Evolutionary conservation across 2,113 vertebrate species (phyloP).

Genomic region (Malurus melanocephalus): DNA sequence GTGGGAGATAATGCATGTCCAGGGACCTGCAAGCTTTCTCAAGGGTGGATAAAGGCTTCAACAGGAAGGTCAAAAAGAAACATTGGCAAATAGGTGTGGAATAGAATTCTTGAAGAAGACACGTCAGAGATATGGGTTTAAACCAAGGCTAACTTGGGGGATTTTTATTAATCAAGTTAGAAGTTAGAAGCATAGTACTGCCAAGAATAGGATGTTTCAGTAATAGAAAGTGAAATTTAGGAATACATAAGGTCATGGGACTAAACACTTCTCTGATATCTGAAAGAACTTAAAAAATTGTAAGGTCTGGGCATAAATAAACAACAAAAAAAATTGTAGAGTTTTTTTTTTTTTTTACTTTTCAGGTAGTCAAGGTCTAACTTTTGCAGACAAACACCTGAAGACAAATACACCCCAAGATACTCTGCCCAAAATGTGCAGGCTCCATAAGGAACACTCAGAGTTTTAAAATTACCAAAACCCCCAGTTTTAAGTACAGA

Average conservation of each 20-base stretch:
- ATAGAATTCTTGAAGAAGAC: not conserved
- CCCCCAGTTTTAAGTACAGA: not conserved
- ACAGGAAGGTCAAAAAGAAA: conserved; percentile 42
- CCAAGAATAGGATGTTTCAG: not conserved
- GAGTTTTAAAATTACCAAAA: not conserved
- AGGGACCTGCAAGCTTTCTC: not conserved
- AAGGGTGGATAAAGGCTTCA: not conserved
- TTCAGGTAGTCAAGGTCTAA: not conserved
- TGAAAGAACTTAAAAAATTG: not conserved
- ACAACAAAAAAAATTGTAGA: not conserved
- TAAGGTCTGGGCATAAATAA: not conserved
- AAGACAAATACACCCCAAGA: not conserved
- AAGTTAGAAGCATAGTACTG: not conserved
- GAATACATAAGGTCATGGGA: not conserved
- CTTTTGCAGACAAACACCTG: not conserved
- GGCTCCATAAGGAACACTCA: not conserved
- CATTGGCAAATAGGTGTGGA: conserved; percentile 2
- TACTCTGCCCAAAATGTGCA: not conserved
- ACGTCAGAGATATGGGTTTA: not conserved
- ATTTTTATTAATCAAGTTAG: not conserved
- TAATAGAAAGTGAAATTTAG: not conserved
- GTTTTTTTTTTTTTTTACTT: not conserved
- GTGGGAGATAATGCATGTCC: not conserved
- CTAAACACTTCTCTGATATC: not conserved
- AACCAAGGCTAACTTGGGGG: not conserved